These are phyloP conservation scores for Struthio camelus DNA, from an alignment of 2,113 vertebrate species.

Conservation along the genomic window DNA sequence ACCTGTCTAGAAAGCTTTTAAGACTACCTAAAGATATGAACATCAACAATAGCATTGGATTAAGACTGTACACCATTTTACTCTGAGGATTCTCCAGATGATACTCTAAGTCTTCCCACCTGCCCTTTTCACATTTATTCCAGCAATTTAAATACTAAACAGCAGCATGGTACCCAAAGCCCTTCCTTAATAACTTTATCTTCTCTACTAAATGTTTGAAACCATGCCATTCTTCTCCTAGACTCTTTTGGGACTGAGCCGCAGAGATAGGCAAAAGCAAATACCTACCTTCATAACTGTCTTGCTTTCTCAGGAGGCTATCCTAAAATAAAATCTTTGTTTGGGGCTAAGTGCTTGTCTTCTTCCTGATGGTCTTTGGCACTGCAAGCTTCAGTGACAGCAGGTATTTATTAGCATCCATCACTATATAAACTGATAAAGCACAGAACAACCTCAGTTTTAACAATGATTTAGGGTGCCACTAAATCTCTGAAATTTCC, in stretches of 20 bases:
- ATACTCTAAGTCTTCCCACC: not conserved
- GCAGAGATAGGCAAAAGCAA: not conserved
- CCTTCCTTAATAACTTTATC: not conserved
- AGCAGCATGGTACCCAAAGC: not conserved
- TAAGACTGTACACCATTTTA: not conserved
- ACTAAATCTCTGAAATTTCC: not conserved
- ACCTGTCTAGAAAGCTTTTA: not conserved
- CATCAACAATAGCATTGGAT: not conserved
- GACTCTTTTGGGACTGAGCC: not conserved
- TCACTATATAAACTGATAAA: not conserved
- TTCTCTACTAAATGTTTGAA: not conserved
- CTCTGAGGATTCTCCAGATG: not conserved
- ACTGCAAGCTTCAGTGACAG: not conserved
- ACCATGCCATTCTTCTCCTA: not conserved
- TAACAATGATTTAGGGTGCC: not conserved
- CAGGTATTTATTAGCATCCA: not conserved
- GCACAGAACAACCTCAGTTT: not conserved
- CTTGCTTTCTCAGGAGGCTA: not conserved
- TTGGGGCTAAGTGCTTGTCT: not conserved
- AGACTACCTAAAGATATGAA: not conserved
- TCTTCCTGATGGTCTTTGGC: not conserved
- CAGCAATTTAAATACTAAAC: not conserved
- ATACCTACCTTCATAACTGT: not conserved
- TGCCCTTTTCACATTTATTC: not conserved
- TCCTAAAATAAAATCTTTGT: not conserved